Percentiles rank a stretch among this genome's conserved stretches.
These are phyloP conservation scores for Hymenochirus boettgeri DNA, from an alignment of 2,113 vertebrate species.

Conservation along the genomic window DNA sequence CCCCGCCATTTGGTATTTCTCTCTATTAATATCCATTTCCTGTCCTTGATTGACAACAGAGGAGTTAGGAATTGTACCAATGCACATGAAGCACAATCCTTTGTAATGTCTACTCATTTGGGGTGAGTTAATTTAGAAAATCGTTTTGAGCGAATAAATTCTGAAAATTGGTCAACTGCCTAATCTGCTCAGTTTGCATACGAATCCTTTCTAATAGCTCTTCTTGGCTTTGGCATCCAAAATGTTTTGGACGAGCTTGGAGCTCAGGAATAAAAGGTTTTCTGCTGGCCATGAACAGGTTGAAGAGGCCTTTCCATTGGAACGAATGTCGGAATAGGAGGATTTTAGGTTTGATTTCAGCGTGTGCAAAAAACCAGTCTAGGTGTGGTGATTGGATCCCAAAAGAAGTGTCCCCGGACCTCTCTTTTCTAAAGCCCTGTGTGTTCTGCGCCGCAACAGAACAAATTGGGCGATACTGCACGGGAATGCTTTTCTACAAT, in stretches of 20 bases:
- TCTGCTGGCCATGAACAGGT: conserved; percentile 57
- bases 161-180: conserved; percentile 81
- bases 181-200: conserved; percentile 91
- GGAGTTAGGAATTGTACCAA: too few relatives aligned
- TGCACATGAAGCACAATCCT: neutral
- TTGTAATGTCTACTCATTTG: neutral
- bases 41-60: neutral
- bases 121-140: conserved; percentile 12
- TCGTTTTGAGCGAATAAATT: conserved; percentile 66
- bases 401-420: conserved; percentile 82
- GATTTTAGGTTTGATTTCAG: conserved; percentile 82
- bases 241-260: conserved; percentile 73
- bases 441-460: conserved; percentile 66
- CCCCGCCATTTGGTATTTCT: neutral
- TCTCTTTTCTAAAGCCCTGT: conserved; percentile 75
- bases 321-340: conserved; percentile 79
- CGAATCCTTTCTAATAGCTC: conserved; percentile 85
- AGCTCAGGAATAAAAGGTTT: conserved; percentile 64
- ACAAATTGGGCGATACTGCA: conserved; percentile 73
- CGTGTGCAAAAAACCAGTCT: conserved; percentile 82
- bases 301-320: conserved; percentile 69
- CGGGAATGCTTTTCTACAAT: conserved; percentile 72
- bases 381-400: conserved; percentile 78
- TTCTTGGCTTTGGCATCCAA: conserved; percentile 77
- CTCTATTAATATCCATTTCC: neutral